Evolutionary conservation across 2,888 invertebrate genomes (phyloP).

Genomic region (Eilema caniola): DNA sequence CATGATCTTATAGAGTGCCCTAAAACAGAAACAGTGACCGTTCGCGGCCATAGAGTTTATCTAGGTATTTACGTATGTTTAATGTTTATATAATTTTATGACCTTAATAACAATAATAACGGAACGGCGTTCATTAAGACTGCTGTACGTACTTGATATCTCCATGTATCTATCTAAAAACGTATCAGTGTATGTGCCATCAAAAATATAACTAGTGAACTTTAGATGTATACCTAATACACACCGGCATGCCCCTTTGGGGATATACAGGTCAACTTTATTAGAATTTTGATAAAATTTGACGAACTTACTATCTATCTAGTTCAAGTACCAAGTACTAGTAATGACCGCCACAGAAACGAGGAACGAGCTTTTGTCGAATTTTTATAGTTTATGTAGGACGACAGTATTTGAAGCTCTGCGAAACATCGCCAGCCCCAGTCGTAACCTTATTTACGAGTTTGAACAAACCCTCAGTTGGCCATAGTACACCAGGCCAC

Average conservation of each 20-base stretch:
- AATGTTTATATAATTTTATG: too few species aligned
- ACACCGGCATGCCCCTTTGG: too few species aligned
- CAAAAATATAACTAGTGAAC: not conserved
- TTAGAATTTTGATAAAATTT: not conserved
- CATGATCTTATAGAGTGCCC: too few species aligned
- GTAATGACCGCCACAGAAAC: not conserved
- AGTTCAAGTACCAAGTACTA: conserved; percentile 3
- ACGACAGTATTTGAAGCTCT: not conserved
- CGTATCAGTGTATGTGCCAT: not conserved
- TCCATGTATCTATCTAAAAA: not conserved
- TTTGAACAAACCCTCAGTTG: not conserved
- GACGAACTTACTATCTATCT: not conserved
- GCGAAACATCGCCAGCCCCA: not conserved
- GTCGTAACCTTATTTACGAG: not conserved
- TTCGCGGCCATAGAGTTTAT: too few species aligned
- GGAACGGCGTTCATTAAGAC: not conserved
- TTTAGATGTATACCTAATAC: not conserved
- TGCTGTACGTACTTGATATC: not conserved
- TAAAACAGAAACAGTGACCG: too few species aligned
- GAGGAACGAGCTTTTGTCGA: not conserved
- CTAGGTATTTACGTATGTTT: too few species aligned
- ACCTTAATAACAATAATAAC: not conserved
- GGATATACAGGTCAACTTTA: not conserved
- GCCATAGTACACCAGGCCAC: not conserved
- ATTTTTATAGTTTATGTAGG: not conserved